Percentiles rank a stretch among this genome's conserved stretches.
These are phyloP conservation scores for honey bee (Apis mellifera) DNA, from an alignment of 1,140 invertebrate species.

Conservation along the genomic window DNA sequence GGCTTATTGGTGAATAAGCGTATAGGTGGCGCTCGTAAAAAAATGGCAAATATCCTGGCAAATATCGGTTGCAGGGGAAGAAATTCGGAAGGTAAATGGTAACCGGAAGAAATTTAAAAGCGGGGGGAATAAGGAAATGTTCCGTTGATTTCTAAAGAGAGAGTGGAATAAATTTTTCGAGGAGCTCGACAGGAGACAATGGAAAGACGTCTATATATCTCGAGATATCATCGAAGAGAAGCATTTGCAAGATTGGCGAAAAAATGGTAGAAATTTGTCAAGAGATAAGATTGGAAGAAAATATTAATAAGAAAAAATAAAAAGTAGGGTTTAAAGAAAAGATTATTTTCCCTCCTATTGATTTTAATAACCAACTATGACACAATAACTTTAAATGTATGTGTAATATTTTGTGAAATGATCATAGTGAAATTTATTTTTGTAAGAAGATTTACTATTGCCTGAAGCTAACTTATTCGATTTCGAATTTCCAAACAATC, in stretches of 20 bases:
- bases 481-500: no score
- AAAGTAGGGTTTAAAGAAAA: no score
- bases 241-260: neutral
- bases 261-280: neutral
- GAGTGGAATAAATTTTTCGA: neutral
- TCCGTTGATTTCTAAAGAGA: neutral
- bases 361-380: no score
- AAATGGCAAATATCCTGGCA: slow-evolving; percentile 16
- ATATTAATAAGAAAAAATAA: neutral
- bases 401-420: neutral
- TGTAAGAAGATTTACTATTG: no score
- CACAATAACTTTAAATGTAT: no score
- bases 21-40: slow-evolving; percentile 13
- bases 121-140: neutral
- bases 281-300: neutral
- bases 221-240: neutral
- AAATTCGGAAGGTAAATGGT: slow-evolving; percentile 47
- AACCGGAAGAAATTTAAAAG: slow-evolving; percentile 49
- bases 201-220: neutral
- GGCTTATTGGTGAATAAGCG: slow-evolving; percentile 44
- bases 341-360: no score
- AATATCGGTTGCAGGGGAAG: slow-evolving; percentile 41
- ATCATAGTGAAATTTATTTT: neutral
- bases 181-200: neutral
- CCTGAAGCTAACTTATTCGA: no score